These are phyloP conservation scores for Bombus sibiricus DNA, from an alignment of 1,140 invertebrate species.

Conservation along the genomic window DNA sequence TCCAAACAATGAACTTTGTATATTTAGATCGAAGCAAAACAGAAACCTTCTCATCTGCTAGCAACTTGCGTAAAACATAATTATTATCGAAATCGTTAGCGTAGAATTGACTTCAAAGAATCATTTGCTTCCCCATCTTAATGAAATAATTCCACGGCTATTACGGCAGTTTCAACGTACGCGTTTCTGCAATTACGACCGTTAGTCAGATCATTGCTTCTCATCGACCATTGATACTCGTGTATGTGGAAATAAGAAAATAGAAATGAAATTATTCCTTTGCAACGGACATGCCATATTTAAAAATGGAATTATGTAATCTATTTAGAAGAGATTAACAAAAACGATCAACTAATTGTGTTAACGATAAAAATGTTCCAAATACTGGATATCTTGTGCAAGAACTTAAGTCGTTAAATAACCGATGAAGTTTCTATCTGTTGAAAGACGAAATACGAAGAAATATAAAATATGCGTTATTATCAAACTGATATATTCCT, in stretches of 20 bases:
- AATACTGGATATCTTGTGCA: neutral
- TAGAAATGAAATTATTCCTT: too few species aligned
- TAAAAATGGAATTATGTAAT: too few species aligned
- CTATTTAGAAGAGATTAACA: too few species aligned
- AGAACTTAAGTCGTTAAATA: neutral
- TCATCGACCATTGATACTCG: neutral
- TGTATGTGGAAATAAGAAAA: neutral
- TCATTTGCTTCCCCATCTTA: neutral
- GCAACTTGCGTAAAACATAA: neutral
- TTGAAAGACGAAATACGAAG: neutral
- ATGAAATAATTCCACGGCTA: neutral
- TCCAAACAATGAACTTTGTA: neutral
- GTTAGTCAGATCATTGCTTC: neutral
- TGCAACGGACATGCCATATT: too few species aligned
- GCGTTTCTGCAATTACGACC: neutral
- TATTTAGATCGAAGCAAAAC: neutral
- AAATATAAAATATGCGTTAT: neutral
- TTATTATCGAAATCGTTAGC: neutral
- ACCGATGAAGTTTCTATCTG: neutral
- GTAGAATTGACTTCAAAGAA: neutral
- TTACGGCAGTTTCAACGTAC: neutral
- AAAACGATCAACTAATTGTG: too few species aligned
- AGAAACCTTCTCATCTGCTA: neutral
- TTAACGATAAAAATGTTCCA: neutral
- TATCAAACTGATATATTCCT: neutral